phyloP scores from a whole-genome alignment of 1,140 invertebrate species.

The Oreohelix idahoensis region DNA sequence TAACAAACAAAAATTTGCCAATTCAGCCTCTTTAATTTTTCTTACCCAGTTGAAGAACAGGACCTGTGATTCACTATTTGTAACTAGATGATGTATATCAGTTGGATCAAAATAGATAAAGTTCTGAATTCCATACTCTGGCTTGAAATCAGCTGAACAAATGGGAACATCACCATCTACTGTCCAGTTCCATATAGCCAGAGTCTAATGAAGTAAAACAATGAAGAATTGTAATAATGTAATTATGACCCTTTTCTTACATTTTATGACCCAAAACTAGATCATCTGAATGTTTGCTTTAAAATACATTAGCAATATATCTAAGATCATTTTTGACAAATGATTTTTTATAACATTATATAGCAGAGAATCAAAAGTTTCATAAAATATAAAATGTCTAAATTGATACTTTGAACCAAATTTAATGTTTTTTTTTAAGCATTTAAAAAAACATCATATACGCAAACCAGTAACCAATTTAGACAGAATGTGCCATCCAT shows the following conservation, averaged over 20 bases:
- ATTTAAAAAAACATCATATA: too few species aligned
- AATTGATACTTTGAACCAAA: too few species aligned
- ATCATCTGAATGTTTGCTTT: too few species aligned
- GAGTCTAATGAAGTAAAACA: conserved; percentile 50
- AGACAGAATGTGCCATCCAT: too few species aligned
- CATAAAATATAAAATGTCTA: too few species aligned
- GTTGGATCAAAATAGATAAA: conserved; percentile 71
- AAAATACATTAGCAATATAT: too few species aligned
- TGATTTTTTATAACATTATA: too few species aligned
- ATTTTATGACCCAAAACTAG: too few species aligned
- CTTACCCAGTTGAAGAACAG: conserved; percentile 73
- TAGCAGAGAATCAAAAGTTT: too few species aligned
- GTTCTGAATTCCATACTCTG: conserved; percentile 68
- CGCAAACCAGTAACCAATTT: too few species aligned
- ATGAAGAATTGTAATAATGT: neutral
- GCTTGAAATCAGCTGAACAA: conserved; percentile 66
- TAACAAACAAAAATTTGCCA: neutral
- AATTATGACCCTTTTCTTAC: neutral
- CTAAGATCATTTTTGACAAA: too few species aligned
- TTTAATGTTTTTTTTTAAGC: too few species aligned
- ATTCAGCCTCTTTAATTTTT: neutral
- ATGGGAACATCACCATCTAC: conserved; percentile 70
- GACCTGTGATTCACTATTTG: conserved; percentile 72
- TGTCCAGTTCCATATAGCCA: conserved; percentile 74
- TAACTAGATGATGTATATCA: conserved; percentile 70